Base-by-base conservation (phyloP, 2,888 invertebrate species). In the Caenorhabditis afra region DNA sequence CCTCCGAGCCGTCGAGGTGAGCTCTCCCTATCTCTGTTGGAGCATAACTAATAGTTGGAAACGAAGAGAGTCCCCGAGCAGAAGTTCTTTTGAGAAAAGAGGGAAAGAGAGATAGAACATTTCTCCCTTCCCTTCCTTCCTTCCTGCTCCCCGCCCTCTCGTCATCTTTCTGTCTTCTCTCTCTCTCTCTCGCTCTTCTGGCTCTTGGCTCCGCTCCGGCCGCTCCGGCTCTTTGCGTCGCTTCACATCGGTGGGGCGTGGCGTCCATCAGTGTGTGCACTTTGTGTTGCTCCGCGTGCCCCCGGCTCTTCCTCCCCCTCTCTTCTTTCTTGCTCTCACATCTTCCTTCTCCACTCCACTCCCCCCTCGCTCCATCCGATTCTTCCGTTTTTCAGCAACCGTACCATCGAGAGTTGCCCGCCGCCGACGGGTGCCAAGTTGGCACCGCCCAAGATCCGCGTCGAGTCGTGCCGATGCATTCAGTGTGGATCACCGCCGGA, bases 51-150 rank as follows among this genome's bases (percentile, higher is more conserved):
- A 57, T 18, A 50, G 16, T 20, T 57, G 11, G 20, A 41, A 41
- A 12, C 16, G 39, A 2, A 8, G 23, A 20, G 23, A 23, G 12
- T 20, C 39, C 50, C 22, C 39, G 53, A 47, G 57, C 66, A 67
- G 66, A 67, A 57, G 66, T 67, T 67, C 66, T 57, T 49, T 37
- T n/a, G n/a, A n/a, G n/a, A n/a, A n/a, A n/a, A n/a, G n/a, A n/a
- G n/a, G n/a, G n/a, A n/a, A n/a, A n/a, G 65, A 66, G 37, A 55
- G 65, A 55, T 12, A 41, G 20, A 52, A 47, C 47, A 22, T 22
- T 50, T 11, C 35, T 35, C 16, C 35, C 18, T n/a, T 16, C 22
- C 37, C 14, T 44, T 66, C 37, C 35, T 49, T 53, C 64, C 52
- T 53, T 22, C 29, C 49, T n/a, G 5, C 39, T 37, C 11, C 37